Evolutionary conservation across 1,140 invertebrate species (phyloP).

Genomic region (Anagrus nilaparvatae): DNA sequence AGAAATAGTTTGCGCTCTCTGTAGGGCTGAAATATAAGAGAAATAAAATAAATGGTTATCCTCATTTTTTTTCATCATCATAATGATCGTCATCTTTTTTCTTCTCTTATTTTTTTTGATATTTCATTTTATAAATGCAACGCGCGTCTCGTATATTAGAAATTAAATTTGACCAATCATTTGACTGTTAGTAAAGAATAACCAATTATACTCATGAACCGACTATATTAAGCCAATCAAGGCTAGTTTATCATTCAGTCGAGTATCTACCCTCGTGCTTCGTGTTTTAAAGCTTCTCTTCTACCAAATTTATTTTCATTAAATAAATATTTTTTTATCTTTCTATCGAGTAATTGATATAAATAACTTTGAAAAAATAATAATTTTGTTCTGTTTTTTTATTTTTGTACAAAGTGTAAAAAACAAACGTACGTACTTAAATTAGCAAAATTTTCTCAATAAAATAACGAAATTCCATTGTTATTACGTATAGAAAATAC

Average conservation of each 20-base stretch:
- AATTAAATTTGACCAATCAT: conserved; percentile 46
- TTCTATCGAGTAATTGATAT: no score
- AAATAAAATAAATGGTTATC: conserved; percentile 4
- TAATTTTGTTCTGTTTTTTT: no score
- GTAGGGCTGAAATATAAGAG: conserved; percentile 7
- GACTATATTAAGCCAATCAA: conserved; percentile 45
- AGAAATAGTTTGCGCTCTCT: conserved; percentile 11
- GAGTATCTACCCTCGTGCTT: conserved; percentile 29
- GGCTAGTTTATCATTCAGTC: conserved; percentile 43
- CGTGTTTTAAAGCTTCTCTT: conserved; percentile 7
- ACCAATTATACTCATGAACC: conserved; percentile 39
- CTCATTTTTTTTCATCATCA: conserved; percentile 17
- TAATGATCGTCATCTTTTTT: conserved; percentile 16
- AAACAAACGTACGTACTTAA: no score
- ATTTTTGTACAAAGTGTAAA: no score
- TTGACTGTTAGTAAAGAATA: conserved; percentile 36
- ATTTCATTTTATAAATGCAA: no score
- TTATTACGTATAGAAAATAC: no score
- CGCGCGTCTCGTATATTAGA: conserved; percentile 38
- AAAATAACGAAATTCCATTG: no score
- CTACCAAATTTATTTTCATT: no score
- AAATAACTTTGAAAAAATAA: no score
- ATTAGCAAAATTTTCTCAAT: no score
- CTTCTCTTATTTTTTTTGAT: no score
- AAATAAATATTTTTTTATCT: no score